Evolutionary conservation across 53 echinoderm and acorn worm genomes (phyloP).

Genomic region (Stichopus horrens): DNA sequence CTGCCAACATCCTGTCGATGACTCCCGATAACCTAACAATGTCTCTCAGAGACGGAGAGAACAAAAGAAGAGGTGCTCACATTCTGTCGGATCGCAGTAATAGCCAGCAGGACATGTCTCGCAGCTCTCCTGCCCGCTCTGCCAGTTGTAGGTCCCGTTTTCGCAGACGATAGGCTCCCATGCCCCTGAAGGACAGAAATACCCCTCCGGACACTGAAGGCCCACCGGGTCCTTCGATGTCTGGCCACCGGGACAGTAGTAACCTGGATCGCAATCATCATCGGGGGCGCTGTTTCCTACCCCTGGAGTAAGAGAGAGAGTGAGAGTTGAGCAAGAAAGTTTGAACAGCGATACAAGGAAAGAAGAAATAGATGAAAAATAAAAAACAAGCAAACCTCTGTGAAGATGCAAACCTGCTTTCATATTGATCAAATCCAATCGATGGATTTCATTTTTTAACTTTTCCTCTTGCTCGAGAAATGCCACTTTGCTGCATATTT

Average conservation of each 20-base stretch:
- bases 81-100: conserved; percentile 89
- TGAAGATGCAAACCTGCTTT: too few species aligned
- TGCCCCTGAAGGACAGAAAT: conserved; percentile 81
- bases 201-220: conserved; percentile 74
- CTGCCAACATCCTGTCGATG: too few species aligned
- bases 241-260: conserved; percentile 97
- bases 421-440: too few species aligned
- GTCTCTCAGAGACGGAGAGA: too few species aligned
- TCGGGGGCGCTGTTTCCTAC: conserved; percentile 81
- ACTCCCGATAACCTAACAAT: too few species aligned
- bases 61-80: conserved; percentile 46
- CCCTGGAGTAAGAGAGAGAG: conserved; percentile 48
- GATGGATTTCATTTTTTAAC: too few species aligned
- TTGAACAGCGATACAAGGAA: background rate
- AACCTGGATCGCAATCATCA: conserved; percentile 76
- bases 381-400: too few species aligned
- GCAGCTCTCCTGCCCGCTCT: conserved; percentile 66
- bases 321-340: background rate
- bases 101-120: conserved; percentile 81
- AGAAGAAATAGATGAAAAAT: background rate
- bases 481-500: background rate
- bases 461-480: too few species aligned
- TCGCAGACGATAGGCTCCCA: conserved; percentile 84
- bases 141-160: conserved; percentile 92
- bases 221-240: conserved; percentile 69